Evolutionary conservation across 2,888 invertebrate genomes (phyloP).

Genomic region (Drosophila atroscutellata): DNA sequence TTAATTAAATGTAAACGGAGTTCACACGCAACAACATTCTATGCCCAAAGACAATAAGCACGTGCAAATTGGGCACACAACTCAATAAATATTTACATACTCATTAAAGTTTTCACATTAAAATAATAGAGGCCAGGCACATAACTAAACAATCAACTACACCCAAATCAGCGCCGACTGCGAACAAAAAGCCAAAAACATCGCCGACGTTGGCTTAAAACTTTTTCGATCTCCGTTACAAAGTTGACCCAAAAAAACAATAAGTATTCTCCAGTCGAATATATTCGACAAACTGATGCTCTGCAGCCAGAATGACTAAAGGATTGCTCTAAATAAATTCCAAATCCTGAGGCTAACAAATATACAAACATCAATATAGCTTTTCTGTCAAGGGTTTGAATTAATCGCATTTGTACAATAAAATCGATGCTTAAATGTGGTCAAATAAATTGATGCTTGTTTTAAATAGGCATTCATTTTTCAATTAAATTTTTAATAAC

Average conservation of each 20-base stretch:
- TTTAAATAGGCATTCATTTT: not conserved
- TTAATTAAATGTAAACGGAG: slow-evolving; percentile 39
- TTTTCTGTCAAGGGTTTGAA: not conserved
- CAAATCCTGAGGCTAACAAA: not conserved
- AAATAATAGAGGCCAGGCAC: slow-evolving; percentile 43
- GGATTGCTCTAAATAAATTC: not conserved
- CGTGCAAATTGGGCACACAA: slow-evolving; percentile 54
- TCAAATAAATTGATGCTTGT: not conserved
- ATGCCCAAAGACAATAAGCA: not conserved
- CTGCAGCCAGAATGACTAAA: not conserved
- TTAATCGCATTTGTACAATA: not conserved
- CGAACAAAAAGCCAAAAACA: slow-evolving; percentile 25
- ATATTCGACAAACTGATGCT: not conserved
- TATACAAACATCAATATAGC: not conserved
- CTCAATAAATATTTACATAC: slow-evolving; percentile 74
- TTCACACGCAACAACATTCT: slow-evolving; percentile 8
- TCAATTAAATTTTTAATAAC: not conserved
- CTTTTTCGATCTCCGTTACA: slow-evolving; percentile 66
- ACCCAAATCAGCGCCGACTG: slow-evolving; percentile 45
- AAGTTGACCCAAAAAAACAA: slow-evolving; percentile 34
- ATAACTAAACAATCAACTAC: slow-evolving; percentile 42
- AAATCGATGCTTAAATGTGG: not conserved
- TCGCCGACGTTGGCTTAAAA: slow-evolving; percentile 49
- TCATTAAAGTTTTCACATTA: slow-evolving; percentile 76
- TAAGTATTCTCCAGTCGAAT: not conserved